Base-by-base conservation (phyloP, 2,113 vertebrate genomes). In the Nestor notabilis region DNA sequence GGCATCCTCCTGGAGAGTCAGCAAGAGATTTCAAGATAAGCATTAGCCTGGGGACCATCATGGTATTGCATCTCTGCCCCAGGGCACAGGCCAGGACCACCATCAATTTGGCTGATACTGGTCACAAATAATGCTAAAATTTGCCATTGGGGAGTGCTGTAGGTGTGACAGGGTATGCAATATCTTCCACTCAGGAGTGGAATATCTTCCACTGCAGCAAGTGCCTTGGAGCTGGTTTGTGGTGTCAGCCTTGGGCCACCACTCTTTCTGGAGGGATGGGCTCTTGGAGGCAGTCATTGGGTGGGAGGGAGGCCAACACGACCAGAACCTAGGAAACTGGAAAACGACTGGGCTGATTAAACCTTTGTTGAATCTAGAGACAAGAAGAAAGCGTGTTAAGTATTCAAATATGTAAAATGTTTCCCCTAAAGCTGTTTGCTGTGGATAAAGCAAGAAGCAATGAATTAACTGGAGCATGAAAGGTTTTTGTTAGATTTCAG, bases 41-140 rank as follows among this genome's bases (percentile, higher is more conserved):
- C 27, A 0, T 52, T 24, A 33, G 12, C 0, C 0, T 5, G 46
- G 50, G 28, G 25, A n/a, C 6, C 18, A 50, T 15, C 1, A 0
- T 50, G 29, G 39, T 28, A 2, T 0, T 86, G 39, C 0, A 1
- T 24, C 41, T 85, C 25, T 50, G 5, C 37, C 24, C 12, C 61
- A 0, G 11, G 17, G 28, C 29, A 27, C 11, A 50, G 70, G 8
- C n/a, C n/a, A 66, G 33, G 50, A 18, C 25, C 5, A 0, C 9
- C 1, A 1, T 58, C 35, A 4, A 4, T 41, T 64, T 68, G n/a
- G 21, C 24, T 5, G 2, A 20, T 37, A 24, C 10, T 17, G 37
- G 19, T 35, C 20, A 3, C 11, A 31, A 14, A 6, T 5, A 17
- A 5, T n/a, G 0, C 20, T 78, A 41, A 55, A 43, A 13, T 46